These are phyloP conservation scores for Botrylloides violaceus DNA, from an alignment of 23 tunicate species.

Conservation along the genomic window DNA sequence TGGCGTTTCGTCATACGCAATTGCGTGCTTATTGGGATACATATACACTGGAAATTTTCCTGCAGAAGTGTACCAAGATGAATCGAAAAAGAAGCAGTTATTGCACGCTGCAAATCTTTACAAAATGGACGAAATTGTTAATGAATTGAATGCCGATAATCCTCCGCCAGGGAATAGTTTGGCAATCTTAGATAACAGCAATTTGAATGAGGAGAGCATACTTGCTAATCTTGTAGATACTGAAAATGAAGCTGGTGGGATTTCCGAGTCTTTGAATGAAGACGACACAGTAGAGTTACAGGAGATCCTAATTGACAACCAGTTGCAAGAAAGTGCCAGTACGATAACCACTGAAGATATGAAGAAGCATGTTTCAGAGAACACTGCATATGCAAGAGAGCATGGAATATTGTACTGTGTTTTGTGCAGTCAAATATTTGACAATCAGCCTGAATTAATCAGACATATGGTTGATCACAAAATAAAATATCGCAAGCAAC, in stretches of 20 bases:
- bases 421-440: constrained; percentile 11
- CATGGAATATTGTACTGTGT: constrained; percentile 26
- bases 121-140: constrained; percentile 13
- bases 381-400: neutral
- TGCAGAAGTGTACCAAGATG: constrained; percentile 9
- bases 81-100: neutral
- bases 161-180: neutral
- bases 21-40: constrained; percentile 10
- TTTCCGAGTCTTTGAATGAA: too few relatives aligned
- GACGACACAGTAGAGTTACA: neutral
- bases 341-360: neutral
- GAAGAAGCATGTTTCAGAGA: constrained; percentile 9
- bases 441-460: neutral
- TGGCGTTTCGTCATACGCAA: constrained; percentile 11
- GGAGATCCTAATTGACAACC: neutral
- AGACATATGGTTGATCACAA: constrained; percentile 20
- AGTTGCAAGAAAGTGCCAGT: neutral
- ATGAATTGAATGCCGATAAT: neutral
- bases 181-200: neutral
- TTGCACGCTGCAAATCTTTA: constrained; percentile 20
- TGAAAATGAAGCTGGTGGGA: neutral
- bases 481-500: neutral
- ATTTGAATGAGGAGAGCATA: constrained; percentile 5
- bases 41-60: constrained; percentile 9
- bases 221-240: neutral